Percentiles rank a stretch among this genome's conserved stretches.
phyloP scores from a whole-genome alignment of 2,797 vertebrate genomes.

The Enteromius anoplus region DNA sequence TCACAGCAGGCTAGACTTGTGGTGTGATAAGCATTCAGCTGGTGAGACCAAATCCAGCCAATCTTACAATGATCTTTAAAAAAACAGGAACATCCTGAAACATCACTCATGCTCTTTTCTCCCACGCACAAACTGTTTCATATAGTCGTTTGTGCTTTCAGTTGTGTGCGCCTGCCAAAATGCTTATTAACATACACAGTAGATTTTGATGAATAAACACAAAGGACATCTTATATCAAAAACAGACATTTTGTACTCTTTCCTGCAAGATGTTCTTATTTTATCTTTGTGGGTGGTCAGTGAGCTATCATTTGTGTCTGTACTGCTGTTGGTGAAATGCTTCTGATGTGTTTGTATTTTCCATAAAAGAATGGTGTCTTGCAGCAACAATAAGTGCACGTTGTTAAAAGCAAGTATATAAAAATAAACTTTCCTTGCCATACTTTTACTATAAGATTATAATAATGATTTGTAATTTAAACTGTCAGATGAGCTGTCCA shows the following conservation, averaged over 20 bases:
- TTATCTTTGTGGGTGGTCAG: background rate
- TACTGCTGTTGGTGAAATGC: background rate
- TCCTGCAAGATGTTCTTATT: background rate
- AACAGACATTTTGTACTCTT: background rate
- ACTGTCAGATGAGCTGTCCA: background rate
- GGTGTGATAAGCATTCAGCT: conserved; percentile 19
- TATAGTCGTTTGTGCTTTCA: conserved; percentile 12
- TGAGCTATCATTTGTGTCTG: background rate
- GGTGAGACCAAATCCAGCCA: conserved; percentile 7
- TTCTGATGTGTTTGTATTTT: conserved; percentile 5
- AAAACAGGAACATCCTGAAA: conserved; percentile 5
- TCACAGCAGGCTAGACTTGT: conserved; percentile 13
- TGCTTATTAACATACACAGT: background rate
- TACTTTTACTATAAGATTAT: background rate
- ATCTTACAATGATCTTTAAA: conserved; percentile 2
- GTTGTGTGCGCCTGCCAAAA: conserved; percentile 6
- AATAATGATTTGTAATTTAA: background rate
- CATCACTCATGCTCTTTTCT: background rate
- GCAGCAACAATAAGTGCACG: too few relatives aligned
- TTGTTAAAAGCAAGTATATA: conserved; percentile 1
- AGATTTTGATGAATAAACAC: conserved; percentile 5
- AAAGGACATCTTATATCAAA: background rate
- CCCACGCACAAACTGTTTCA: background rate
- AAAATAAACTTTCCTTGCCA: background rate
- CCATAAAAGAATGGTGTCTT: background rate